phyloP scores from a whole-genome alignment of 2,797 vertebrate species.

The Schizothorax lantsangensis region DNA sequence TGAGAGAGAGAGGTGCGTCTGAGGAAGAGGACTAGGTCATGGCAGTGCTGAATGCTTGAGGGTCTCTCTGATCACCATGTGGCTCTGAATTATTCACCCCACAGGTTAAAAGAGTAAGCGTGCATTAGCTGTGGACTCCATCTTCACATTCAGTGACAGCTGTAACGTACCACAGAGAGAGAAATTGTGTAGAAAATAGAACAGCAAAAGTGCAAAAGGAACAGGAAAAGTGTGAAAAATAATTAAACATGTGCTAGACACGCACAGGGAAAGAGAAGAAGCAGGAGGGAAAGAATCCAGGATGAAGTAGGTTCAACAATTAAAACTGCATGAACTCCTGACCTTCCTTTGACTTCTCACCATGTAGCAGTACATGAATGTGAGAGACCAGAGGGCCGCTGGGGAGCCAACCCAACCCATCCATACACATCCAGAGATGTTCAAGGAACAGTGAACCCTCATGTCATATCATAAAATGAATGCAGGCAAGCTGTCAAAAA shows the following conservation, averaged over 20 bases:
- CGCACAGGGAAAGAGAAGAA: neutral
- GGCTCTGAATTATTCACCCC: slow-evolving; percentile 62
- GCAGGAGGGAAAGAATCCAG: slow-evolving; percentile 20
- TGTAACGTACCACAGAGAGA: neutral
- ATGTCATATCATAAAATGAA: neutral
- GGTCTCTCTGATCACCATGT: slow-evolving; percentile 53
- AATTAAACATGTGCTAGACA: neutral
- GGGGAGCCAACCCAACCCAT: slow-evolving; percentile 35
- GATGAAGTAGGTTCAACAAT: slow-evolving; percentile 60
- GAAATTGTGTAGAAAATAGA: neutral
- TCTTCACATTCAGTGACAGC: slow-evolving; percentile 23
- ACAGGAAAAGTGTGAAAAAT: slow-evolving; percentile 40
- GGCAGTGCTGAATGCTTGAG: slow-evolving; percentile 57
- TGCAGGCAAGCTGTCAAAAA: neutral
- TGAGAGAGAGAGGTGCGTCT: slow-evolving; percentile 13
- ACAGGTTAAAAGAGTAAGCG: slow-evolving; percentile 54
- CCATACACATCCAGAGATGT: slow-evolving; percentile 26
- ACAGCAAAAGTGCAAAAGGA: slow-evolving; percentile 40
- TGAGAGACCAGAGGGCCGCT: neutral
- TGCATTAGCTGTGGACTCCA: slow-evolving; percentile 34
- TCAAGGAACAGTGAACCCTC: neutral
- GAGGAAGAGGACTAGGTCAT: slow-evolving; percentile 40
- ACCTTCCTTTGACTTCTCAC: slow-evolving; percentile 72
- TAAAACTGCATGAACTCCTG: slow-evolving; percentile 80
- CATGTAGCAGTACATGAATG: slow-evolving; percentile 12